phyloP scores from a whole-genome alignment of 2,797 vertebrate species.

The Tauraco hartlaubi region DNA sequence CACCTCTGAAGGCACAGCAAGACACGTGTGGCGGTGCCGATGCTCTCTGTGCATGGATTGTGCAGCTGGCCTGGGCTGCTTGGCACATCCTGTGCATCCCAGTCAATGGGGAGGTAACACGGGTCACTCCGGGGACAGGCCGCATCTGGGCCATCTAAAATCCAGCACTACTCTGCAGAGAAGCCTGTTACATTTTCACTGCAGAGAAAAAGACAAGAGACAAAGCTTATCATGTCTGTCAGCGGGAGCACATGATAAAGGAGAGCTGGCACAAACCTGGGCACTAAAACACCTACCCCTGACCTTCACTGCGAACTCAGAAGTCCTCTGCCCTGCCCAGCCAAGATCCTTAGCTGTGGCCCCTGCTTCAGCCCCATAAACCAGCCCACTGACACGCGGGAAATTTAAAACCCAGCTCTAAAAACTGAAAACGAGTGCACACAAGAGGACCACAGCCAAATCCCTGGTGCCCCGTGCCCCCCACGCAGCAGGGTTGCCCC shows the following conservation, averaged over 20 bases:
- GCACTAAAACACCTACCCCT: neutral
- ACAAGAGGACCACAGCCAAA: neutral
- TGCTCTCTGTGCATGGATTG: neutral
- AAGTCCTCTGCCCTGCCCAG: neutral
- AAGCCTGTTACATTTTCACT: neutral
- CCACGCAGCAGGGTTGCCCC: fast-evolving
- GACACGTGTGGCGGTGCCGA: neutral
- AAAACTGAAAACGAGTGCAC: neutral
- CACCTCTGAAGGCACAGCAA: neutral
- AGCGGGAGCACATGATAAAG: fast-evolving
- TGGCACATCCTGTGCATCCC: neutral
- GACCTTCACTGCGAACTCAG: neutral
- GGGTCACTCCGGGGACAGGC: fast-evolving
- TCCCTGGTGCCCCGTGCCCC: neutral
- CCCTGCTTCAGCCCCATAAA: neutral
- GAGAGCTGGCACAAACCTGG: neutral
- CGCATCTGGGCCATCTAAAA: neutral
- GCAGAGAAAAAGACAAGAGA: neutral
- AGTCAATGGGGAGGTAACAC: fast-evolving
- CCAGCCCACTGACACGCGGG: fast-evolving
- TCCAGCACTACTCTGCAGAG: neutral
- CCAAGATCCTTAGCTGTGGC: neutral
- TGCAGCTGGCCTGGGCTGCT: neutral
- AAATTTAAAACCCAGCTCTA: neutral
- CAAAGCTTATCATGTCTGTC: neutral